Conservation (phyloP, 2,797 vertebrate genomes). For the Odontamblyopus lacepedii region DNA sequence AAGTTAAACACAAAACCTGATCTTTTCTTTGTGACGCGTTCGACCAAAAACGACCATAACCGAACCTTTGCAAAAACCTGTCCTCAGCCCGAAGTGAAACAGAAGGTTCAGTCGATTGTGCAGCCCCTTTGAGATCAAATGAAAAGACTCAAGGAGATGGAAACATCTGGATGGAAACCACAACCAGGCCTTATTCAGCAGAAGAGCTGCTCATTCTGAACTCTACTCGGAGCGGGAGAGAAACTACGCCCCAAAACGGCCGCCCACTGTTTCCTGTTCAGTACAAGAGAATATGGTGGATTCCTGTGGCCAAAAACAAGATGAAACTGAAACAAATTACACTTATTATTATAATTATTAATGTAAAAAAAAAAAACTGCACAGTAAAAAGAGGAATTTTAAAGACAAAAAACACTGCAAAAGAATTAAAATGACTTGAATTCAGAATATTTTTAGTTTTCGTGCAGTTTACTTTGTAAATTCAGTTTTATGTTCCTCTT, state of each 20-base stretch:
- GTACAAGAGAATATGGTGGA: neutral
- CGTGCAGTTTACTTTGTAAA: neutral
- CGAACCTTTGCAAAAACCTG: neutral
- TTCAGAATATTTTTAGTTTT: neutral
- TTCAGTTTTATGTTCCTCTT: neutral
- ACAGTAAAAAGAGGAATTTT: neutral
- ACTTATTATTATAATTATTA: neutral
- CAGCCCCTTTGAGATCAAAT: neutral
- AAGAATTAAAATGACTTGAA: neutral
- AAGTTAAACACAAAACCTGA: too few species aligned
- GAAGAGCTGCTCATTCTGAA: constrained; percentile 5
- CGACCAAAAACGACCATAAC: neutral
- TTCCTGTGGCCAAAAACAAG: neutral
- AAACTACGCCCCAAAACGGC: neutral
- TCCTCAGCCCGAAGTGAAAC: neutral
- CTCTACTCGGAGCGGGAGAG: constrained; percentile 2
- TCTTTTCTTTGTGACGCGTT: neutral
- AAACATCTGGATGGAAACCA: constrained; percentile 5
- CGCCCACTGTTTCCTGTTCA: neutral
- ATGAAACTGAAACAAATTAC: neutral
- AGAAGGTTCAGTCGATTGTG: neutral
- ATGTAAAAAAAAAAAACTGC: neutral
- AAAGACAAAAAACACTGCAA: neutral
- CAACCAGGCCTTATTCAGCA: constrained; percentile 2
- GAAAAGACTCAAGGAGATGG: neutral